Evolutionary conservation across 1,140 invertebrate species (phyloP), one percentile per base, ranked within the genome.

Genomic region (Musca vetustissima): DNA sequence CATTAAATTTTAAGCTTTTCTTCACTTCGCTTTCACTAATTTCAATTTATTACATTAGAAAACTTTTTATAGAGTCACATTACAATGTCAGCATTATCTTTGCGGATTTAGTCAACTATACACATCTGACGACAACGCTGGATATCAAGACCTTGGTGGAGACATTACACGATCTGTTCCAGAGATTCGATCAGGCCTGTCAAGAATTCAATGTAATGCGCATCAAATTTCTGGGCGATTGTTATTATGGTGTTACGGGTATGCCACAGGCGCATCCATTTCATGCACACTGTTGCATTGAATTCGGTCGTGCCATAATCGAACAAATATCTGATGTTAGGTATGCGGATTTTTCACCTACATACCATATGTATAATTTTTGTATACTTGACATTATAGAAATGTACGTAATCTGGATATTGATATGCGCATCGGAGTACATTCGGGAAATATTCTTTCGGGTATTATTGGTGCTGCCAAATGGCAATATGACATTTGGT

Each of bases 401-500:
- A 87, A 91, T 68, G 89, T 90, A 53, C 86, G 90, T n/a, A 86
- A 89, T 15, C 86, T 96, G 1, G 89, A 95, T 73, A 93, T 98
- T 22, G 92, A 97, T 77, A 98, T 98, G 97, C 85, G 97, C 73
- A 98, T 98, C 70, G 97, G 97, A 0, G 90, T 98, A 2, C 96
- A 98, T 81, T 93, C 92, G n/a, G 97, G 97, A 0, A 91, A 90
- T 76, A 95, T 98, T 47, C 85, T 97, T 7, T 94, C 94, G 69
- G 96, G 97, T 1, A 88, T 98, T 1, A 88, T 98, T 21, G 97
- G 97, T 1, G 88, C 92, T 1, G 89, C 91, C 68, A 98, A 98
- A 83, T 98, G 95, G 94, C 96, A 98, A 83, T 98, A 92, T 78
- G 97, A 98, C 81, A 92, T 98, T 71, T 98, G 96, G 95, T 97